Evolutionary conservation across 2,888 invertebrate species (phyloP).

Genomic region (Epirrhoe alternata): DNA sequence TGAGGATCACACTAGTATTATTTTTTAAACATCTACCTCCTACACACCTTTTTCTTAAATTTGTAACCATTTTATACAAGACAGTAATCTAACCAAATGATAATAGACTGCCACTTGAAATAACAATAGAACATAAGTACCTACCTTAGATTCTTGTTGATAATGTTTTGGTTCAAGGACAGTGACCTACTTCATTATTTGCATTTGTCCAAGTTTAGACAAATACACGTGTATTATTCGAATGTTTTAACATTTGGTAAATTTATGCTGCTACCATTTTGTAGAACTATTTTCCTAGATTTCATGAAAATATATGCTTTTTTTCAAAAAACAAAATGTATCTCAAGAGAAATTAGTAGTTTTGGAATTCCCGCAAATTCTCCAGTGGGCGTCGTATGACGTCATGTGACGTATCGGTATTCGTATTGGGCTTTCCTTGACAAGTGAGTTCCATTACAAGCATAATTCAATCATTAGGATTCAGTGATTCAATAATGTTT

Average conservation of each 20-base stretch:
- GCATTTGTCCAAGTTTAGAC: background rate
- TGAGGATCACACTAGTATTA: slow-evolving; percentile 53
- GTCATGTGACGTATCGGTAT: slow-evolving; percentile 54
- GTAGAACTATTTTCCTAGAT: background rate
- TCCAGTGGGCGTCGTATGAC: slow-evolving; percentile 60
- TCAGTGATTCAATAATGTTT: background rate
- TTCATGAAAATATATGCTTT: background rate
- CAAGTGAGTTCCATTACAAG: slow-evolving; percentile 44
- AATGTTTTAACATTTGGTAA: background rate
- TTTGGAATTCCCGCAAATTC: slow-evolving; percentile 63
- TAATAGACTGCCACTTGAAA: slow-evolving; percentile 16
- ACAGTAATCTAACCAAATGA: background rate
- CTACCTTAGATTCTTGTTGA: slow-evolving; percentile 18
- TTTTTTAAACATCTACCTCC: background rate
- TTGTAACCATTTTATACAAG: no score
- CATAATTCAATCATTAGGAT: slow-evolving; percentile 15
- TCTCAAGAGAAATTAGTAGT: slow-evolving; percentile 1
- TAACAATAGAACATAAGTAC: slow-evolving; percentile 4
- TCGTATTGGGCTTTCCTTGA: slow-evolving; percentile 46
- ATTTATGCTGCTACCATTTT: background rate
- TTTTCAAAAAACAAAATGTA: background rate
- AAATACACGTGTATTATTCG: background rate
- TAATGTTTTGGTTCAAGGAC: slow-evolving; percentile 32
- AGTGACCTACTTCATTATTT: slow-evolving; percentile 15
- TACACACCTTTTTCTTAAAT: background rate